Evolutionary conservation across 2,888 invertebrate species (phyloP), one percentile per base, ranked within the genome.

Genomic region (Lucinisca nassula): DNA sequence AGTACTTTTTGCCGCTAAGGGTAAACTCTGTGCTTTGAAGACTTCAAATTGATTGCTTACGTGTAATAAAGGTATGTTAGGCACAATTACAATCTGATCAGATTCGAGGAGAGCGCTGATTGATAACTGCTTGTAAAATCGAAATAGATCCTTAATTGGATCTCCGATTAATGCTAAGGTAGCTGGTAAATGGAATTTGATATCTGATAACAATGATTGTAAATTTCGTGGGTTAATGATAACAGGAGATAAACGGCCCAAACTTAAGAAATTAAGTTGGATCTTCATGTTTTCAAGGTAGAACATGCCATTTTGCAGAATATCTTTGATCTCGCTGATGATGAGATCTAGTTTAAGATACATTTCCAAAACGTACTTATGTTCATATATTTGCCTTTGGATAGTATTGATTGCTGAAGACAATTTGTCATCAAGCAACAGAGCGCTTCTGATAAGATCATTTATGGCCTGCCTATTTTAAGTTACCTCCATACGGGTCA

Each of bases 101-200:
- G 32, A 38, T 35, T 78, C 38, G 17, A 84, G 17, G 35, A 61
- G 49, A 21, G 79, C 37, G 17, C 32, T 67, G 58, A 74, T 75
- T 4, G 51, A 32, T n/a, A 78, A 21, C 32, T 12, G 51, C 30
- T 79, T 45, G 49, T 79, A 84, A 67, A 79, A 79, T 49, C 73
- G 40, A 78, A 78, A 84, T 37, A 79, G 74, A 27, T 84, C 61
- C 24, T 24, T 51, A 14, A 21, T 45, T n/a, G 84, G 84, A 74
- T 79, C 67, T 37, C 12, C 70, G 24, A 76, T 58, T 61, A 84
- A 61, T 79, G 61, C n/a, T 14, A 79, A 40, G 21, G 37, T 75
- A 27, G 27, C 27, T 17, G 79, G 84, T 38, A 67, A 21, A 73
- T 78, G 51, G 12, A 30, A 10, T 70, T 82, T 10, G 21, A 84